A percentile compares a stretch with the other conserved stretches of the same genome.
These are phyloP conservation scores for Cyprinodon tularosa DNA, from an alignment of 2,113 vertebrate species.

Conservation along the genomic window DNA sequence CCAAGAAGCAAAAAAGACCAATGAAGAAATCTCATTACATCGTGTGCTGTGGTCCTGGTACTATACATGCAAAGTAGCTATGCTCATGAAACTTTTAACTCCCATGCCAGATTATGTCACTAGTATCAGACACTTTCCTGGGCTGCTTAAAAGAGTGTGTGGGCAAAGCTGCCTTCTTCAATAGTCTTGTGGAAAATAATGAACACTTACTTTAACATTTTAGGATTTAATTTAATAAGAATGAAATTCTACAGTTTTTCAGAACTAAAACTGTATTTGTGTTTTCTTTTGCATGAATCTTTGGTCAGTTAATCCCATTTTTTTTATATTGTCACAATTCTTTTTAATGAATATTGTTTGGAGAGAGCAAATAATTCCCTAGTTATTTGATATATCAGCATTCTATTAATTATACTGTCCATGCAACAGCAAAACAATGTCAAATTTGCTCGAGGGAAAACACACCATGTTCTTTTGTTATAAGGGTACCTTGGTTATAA, in stretches of 20 bases:
- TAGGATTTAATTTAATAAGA: not conserved
- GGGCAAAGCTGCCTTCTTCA: not conserved
- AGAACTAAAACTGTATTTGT: not conserved
- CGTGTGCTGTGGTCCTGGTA: not conserved
- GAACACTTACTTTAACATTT: not conserved
- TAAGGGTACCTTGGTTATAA: conserved; percentile 15
- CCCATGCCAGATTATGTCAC: not conserved
- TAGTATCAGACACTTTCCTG: not conserved
- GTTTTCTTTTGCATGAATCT: not conserved
- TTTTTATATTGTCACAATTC: not conserved
- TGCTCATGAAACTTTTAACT: not conserved
- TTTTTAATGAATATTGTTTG: conserved; percentile 8
- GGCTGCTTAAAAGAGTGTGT: not conserved
- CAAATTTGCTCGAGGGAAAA: conserved; percentile 8
- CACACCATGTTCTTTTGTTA: not conserved
- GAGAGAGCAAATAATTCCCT: not conserved
- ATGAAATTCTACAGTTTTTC: not conserved
- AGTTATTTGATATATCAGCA: not conserved
- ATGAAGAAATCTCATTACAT: not conserved
- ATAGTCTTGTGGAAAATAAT: not conserved
- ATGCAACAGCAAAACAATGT: not conserved
- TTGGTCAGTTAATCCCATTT: not conserved
- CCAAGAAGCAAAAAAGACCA: not conserved
- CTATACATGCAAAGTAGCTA: not conserved
- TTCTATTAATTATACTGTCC: conserved; percentile 5